Base-by-base conservation (phyloP, 2,888 invertebrate genomes). In the Sphinx pinastri region DNA sequence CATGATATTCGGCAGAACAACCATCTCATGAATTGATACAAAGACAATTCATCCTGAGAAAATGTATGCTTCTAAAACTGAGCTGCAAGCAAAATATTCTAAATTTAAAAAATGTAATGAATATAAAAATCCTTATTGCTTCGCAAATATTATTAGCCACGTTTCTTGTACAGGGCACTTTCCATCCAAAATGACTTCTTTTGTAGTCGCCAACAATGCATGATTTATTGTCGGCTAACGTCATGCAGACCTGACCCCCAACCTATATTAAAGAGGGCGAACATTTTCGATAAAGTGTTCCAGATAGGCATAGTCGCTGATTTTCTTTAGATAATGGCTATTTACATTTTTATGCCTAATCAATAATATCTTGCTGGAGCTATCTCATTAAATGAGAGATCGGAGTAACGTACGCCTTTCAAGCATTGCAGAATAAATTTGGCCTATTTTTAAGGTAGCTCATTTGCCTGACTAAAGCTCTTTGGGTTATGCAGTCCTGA, bases 131-230 rank as follows among this genome's bases (percentile, higher is more conserved):
- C 47, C 19, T 12, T 63, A 63, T 74, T 80, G 76, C 79, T 80
- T 79, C 77, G 81, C 84, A 86, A 87, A 86, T 84, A 85, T 82
- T 84, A 82, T 79, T 80, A 82, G 81, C 74, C 77, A 77, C 74
- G 76, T 76, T 77, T 76, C 79, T 80, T 87, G 78, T 88, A 89
- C 84, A 79, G 81, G 83, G 82, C 88, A 90, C 90, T 91, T 88
- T 90, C 84, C 84, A 84, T 77, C 85, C 84, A 88, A 91, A 91
- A 88, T 90, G 90, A 90, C 91, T 91, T 91, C 92, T 90, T 88
- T 93, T 93, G 93, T 92, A 78, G 82, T 72, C 75, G 69, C 75
- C 85, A 88, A 93, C 92, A 92, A 93, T 89, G 84, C 88, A 87
- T 91, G 92, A 93, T 92, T 92, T 90, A 91, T 87, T 81, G 81